Percentiles rank a stretch among this genome's conserved stretches.
Evolutionary conservation across 2,888 invertebrate species (phyloP).

Genomic region (Parthenolecanium corni): DNA sequence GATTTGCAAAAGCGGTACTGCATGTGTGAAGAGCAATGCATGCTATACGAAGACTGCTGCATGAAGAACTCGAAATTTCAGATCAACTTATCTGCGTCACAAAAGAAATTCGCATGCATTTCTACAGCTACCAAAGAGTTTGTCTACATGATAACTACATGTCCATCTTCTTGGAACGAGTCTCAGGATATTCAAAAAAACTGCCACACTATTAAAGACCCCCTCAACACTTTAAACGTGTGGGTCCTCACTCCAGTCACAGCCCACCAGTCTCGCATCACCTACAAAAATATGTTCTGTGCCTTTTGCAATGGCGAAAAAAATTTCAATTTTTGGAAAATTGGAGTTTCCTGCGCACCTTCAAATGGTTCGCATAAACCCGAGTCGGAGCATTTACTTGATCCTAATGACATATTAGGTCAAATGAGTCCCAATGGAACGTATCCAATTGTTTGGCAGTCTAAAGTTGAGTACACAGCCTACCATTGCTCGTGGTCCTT

Average conservation of each 20-base stretch:
- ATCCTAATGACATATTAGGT: too few relatives aligned
- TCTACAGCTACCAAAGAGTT: neutral
- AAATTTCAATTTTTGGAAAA: constrained; percentile 37
- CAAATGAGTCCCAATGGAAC: too few relatives aligned
- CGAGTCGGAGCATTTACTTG: too few relatives aligned
- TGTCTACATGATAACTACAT: constrained; percentile 1
- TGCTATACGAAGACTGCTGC: constrained; percentile 14
- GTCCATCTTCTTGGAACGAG: neutral
- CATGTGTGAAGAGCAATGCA: constrained; percentile 13
- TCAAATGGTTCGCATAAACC: too few relatives aligned
- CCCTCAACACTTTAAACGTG: constrained; percentile 33
- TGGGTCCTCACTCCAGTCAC: constrained; percentile 33
- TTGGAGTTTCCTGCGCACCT: neutral
- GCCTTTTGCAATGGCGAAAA: constrained; percentile 40
- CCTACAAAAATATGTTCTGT: constrained; percentile 40
- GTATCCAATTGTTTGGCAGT: too few relatives aligned
- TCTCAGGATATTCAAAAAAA: neutral
- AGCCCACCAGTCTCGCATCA: constrained; percentile 34
- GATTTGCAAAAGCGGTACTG: neutral
- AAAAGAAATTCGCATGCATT: neutral
- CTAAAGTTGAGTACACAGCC: too few relatives aligned
- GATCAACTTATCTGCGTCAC: too few relatives aligned
- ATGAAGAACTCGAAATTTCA: neutral
- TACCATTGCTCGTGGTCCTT: too few relatives aligned
- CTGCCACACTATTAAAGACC: constrained; percentile 29